Evolutionary conservation across 2,113 vertebrate genomes (phyloP).

Genomic region (Aphyosemion australe): DNA sequence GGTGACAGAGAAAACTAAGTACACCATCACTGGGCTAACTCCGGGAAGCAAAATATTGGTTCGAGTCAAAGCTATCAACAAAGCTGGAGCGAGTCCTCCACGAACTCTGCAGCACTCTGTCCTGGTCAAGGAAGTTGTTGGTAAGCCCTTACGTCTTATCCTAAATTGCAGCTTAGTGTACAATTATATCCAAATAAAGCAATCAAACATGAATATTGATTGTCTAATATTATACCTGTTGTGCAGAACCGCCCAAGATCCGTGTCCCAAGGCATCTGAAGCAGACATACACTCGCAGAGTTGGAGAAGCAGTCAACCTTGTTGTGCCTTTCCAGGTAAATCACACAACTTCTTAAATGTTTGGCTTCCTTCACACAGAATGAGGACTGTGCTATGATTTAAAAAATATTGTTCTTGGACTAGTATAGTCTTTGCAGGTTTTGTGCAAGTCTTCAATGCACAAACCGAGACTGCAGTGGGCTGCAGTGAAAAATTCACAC

Average conservation of each 20-base stretch:
- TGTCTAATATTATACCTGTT: background rate
- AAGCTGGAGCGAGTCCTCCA: slow-evolving; percentile 87
- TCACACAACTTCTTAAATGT: background rate
- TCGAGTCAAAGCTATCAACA: slow-evolving; percentile 92
- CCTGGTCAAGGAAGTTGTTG: slow-evolving; percentile 93
- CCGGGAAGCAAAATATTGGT: slow-evolving; percentile 88
- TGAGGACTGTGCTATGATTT: too few species aligned
- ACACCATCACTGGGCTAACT: slow-evolving; percentile 88
- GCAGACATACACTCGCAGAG: slow-evolving; percentile 91
- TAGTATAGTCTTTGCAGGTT: too few species aligned
- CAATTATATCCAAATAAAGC: background rate
- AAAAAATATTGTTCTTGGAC: too few species aligned
- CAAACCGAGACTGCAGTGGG: too few species aligned
- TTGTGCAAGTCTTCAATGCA: too few species aligned
- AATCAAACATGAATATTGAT: background rate
- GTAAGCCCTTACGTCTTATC: slow-evolving; percentile 72
- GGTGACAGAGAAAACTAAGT: slow-evolving; percentile 91
- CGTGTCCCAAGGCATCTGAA: slow-evolving; percentile 94
- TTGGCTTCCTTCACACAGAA: too few species aligned
- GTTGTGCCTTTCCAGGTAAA: slow-evolving; percentile 95
- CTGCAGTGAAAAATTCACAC: too few species aligned
- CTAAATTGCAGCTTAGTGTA: background rate
- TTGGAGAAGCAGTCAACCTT: slow-evolving; percentile 95
- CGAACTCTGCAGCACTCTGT: slow-evolving; percentile 88
- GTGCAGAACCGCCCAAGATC: slow-evolving; percentile 92